Conservation (phyloP, 1,140 invertebrate species). For the Phthorimaea operculella region DNA sequence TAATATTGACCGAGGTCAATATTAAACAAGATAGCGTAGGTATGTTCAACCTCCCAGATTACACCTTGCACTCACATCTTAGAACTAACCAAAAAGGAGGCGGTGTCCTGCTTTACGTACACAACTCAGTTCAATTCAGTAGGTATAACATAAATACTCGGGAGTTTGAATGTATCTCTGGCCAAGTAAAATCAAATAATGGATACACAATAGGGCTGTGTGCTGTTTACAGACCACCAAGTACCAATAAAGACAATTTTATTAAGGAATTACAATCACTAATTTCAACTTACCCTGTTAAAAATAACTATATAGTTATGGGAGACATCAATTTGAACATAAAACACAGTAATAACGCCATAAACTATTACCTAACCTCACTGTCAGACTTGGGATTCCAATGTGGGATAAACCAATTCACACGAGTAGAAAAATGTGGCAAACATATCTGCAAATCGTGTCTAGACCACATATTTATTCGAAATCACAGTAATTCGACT, state of each 20-base stretch:
- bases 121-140: not conserved
- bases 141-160: not conserved
- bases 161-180: slow-evolving; percentile 2
- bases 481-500: not conserved
- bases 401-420: slow-evolving; percentile 4
- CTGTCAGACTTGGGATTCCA: not conserved
- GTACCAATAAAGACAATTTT: not conserved
- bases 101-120: slow-evolving; percentile 5
- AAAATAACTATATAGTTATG: not conserved
- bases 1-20: slow-evolving; percentile 6
- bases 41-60: not conserved
- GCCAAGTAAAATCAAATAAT: not conserved
- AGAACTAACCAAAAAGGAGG: not conserved
- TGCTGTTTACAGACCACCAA: slow-evolving; percentile 7
- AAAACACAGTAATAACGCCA: not conserved
- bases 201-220: not conserved
- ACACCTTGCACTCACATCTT: not conserved
- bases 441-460: slow-evolving; percentile 1
- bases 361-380: not conserved
- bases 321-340: slow-evolving; percentile 7
- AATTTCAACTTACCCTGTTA: not conserved
- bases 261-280: not conserved
- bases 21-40: not conserved
- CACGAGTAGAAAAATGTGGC: slow-evolving; percentile 2
- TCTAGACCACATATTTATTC: slow-evolving; percentile 9